Conservation (phyloP, 1,140 invertebrate genomes). For the Rhynchophorus ferrugineus region DNA sequence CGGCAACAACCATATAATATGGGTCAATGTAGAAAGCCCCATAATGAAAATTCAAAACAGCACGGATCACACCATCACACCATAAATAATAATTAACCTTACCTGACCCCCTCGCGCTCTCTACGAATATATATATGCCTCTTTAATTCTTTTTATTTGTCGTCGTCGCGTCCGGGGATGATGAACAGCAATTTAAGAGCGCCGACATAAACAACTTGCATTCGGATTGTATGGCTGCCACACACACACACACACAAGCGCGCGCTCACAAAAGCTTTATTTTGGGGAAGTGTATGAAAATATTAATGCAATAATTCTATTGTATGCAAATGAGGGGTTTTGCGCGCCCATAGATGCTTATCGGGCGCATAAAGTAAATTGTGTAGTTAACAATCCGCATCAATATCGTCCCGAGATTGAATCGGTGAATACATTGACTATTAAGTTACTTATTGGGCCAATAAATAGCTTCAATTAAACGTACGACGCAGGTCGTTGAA, state of each 20-base stretch:
- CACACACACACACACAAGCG: too few species aligned
- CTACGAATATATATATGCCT: background rate
- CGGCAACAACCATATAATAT: too few species aligned
- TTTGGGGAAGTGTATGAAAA: slow-evolving; percentile 19
- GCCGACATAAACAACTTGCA: too few species aligned
- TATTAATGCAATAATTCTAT: slow-evolving; percentile 19
- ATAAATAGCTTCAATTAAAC: too few species aligned
- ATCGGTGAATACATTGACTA: too few species aligned
- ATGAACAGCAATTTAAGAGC: background rate
- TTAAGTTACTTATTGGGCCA: too few species aligned
- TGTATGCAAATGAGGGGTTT: slow-evolving; percentile 12
- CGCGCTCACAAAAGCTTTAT: slow-evolving; percentile 6
- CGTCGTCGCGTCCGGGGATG: background rate
- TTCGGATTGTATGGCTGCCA: too few species aligned
- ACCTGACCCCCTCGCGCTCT: background rate
- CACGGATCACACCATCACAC: background rate
- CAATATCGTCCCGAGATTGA: too few species aligned
- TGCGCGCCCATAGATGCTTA: slow-evolving; percentile 16
- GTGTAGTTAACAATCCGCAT: slow-evolving; percentile 5
- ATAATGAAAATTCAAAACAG: background rate
- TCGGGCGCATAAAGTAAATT: slow-evolving; percentile 5
- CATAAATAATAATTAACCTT: background rate
- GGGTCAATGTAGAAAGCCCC: background rate
- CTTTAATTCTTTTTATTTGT: background rate
- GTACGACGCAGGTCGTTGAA: too few species aligned